Base-by-base conservation (phyloP, 2,113 vertebrate genomes). In the Chlorocebus sabaeus region DNA sequence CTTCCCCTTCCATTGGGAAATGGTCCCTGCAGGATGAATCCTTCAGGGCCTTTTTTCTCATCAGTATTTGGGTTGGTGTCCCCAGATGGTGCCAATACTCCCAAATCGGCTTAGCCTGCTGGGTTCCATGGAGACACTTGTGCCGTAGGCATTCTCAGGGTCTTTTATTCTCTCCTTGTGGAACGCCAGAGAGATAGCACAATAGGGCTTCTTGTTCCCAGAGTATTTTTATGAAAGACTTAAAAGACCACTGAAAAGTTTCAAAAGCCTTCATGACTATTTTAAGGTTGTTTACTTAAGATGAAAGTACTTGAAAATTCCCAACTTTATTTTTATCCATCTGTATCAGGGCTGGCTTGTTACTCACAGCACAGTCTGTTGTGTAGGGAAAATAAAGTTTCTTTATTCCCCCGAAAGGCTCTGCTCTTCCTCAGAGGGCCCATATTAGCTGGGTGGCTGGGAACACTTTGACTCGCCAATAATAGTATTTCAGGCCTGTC, bases 141-240 rank as follows among this genome's bases (percentile, higher is more conserved):
- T 35, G 17, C 20, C 38, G 0, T 30, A 38, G 52, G 13, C 8
- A 2, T 67, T 67, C n/a, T 40, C 45, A 0, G 16, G 55, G 13
- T 17, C 48, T 30, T 95, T 89, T 70, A 23, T 75, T 93, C 48
- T 76, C 35, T 72, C n/a, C 48, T 96, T 79, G n/a, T 23, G 83
- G 16, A 32, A 90, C 30, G 59, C 22, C 67, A 86, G 64, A 32
- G 35, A 67, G 27, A 61, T 5, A 27, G 35, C 17, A 80, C 0
- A 14, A 59, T 30, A 17, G 48, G 14, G 25, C 45, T 70, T 83
- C 75, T 75, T 76, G 20, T 81, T 88, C 76, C 32, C 85, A 80
- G 84, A 48, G 32, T 32, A 79, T 93, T 83, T 92, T 95, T 85
- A 75, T 79, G 73, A 95, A 96, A 96, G 48, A 83, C 73, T 87